phyloP scores from a whole-genome alignment of 2,888 invertebrate species.

The Caenorhabditis drosophilae region DNA sequence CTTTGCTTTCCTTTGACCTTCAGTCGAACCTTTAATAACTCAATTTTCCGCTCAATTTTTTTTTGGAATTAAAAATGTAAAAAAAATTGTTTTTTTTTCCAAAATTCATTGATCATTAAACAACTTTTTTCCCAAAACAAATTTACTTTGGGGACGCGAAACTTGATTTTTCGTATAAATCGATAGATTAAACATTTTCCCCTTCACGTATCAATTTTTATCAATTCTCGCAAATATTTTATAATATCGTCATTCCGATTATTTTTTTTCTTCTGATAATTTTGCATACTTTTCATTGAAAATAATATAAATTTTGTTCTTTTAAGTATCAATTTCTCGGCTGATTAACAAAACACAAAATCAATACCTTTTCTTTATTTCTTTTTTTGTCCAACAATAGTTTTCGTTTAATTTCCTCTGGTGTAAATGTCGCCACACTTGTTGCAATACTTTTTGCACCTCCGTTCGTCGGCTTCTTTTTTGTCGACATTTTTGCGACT shows the following conservation, averaged over 20 bases:
- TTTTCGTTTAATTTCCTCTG: slow-evolving; percentile 61
- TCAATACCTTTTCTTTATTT: slow-evolving; percentile 57
- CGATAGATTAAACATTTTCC: neutral
- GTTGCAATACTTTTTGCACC: slow-evolving; percentile 39
- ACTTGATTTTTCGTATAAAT: neutral
- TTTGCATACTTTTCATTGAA: no score
- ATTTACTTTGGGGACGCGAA: neutral
- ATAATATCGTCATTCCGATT: no score
- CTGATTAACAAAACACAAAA: neutral
- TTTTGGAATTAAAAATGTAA: neutral
- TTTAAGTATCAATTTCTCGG: no score
- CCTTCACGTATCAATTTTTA: neutral
- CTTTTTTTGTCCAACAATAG: slow-evolving; percentile 52
- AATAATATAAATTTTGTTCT: no score
- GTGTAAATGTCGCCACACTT: slow-evolving; percentile 56
- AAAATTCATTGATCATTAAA: neutral
- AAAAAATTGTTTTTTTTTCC: neutral
- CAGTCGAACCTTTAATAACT: slow-evolving; percentile 43
- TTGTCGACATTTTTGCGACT: slow-evolving; percentile 9
- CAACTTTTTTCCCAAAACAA: neutral
- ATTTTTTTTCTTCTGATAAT: no score
- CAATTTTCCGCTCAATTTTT: neutral
- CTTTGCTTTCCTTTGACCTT: slow-evolving; percentile 66
- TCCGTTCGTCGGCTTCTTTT: slow-evolving; percentile 7
- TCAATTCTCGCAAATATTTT: no score